Percentiles rank a stretch among this genome's conserved stretches.
Conservation (phyloP, 2,113 vertebrate genomes). For the Cinclus cinclus region DNA sequence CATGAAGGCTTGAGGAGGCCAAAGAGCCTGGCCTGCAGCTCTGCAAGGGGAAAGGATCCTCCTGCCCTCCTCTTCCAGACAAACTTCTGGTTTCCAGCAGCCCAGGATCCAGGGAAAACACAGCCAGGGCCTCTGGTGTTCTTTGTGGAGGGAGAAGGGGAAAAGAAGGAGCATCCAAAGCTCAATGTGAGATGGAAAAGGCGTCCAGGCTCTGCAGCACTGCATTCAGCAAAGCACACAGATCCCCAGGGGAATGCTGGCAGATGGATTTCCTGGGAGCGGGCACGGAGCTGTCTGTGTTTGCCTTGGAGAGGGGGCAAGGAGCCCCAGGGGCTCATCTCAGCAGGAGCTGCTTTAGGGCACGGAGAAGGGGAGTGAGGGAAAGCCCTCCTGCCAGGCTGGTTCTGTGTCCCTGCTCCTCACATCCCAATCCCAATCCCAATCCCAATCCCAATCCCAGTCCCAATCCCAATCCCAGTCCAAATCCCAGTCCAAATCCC, state of each 20-base stretch:
- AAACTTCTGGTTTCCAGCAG: conserved; percentile 6
- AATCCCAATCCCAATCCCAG: not conserved
- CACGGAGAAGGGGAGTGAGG: not conserved
- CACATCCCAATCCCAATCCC: not conserved
- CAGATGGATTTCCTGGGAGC: conserved; percentile 10
- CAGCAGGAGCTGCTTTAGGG: conserved; percentile 58
- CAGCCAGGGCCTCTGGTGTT: not conserved
- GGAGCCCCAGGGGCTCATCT: conserved; percentile 35
- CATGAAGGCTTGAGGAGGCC: not conserved
- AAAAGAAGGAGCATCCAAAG: conserved; percentile 2
- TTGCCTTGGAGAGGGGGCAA: conserved; percentile 44
- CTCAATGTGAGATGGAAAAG: conserved; percentile 8
- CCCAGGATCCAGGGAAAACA: not conserved
- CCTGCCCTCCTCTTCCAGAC: not conserved
- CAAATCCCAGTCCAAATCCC: no score
- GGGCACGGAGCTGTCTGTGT: conserved; percentile 33
- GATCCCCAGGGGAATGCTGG: not conserved
- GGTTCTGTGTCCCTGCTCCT: not conserved
- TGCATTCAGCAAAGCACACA: conserved; percentile 27
- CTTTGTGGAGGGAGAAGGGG: conserved; percentile 30
- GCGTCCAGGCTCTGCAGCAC: not conserved
- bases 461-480: no score
- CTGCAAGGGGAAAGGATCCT: not conserved
- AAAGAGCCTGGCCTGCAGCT: not conserved
- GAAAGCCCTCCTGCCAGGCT: not conserved